Evolutionary conservation across 2,797 vertebrate species (phyloP).

Genomic region (Alexandromys oeconomus): DNA sequence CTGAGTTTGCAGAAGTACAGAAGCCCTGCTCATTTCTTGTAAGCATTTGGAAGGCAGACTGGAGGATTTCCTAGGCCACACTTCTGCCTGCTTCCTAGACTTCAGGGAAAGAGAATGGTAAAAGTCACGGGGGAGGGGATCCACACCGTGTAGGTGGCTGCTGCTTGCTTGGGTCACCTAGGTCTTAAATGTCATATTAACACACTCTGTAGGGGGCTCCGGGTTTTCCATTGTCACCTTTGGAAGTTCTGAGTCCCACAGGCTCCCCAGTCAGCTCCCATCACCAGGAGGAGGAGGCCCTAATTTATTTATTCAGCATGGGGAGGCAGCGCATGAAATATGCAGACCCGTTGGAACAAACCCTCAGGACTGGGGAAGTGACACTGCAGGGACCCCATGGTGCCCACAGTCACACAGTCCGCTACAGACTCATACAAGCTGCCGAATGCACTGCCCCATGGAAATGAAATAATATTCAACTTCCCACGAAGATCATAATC

Average conservation of each 20-base stretch:
- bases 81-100: slow-evolving; percentile 55
- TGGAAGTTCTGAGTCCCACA: slow-evolving; percentile 72
- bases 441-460: neutral
- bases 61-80: neutral
- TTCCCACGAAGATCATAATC: neutral
- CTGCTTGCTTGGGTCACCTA: slow-evolving; percentile 71
- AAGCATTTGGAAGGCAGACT: slow-evolving; percentile 47
- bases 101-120: slow-evolving; percentile 42
- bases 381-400: rapidly evolving
- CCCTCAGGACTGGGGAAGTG: neutral
- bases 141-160: slow-evolving; percentile 66
- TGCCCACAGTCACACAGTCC: neutral
- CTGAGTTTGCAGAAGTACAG: slow-evolving; percentile 48
- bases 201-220: slow-evolving; percentile 81
- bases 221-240: slow-evolving; percentile 81
- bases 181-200: slow-evolving; percentile 88
- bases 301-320: slow-evolving; percentile 77
- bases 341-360: slow-evolving; percentile 59
- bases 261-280: slow-evolving; percentile 66
- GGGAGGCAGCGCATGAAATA: slow-evolving; percentile 39
- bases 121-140: slow-evolving; percentile 58
- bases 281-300: neutral
- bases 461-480: neutral
- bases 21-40: neutral
- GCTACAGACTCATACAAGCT: neutral